Conservation (phyloP, 2,113 vertebrate species). For the Entelurus aequoreus region DNA sequence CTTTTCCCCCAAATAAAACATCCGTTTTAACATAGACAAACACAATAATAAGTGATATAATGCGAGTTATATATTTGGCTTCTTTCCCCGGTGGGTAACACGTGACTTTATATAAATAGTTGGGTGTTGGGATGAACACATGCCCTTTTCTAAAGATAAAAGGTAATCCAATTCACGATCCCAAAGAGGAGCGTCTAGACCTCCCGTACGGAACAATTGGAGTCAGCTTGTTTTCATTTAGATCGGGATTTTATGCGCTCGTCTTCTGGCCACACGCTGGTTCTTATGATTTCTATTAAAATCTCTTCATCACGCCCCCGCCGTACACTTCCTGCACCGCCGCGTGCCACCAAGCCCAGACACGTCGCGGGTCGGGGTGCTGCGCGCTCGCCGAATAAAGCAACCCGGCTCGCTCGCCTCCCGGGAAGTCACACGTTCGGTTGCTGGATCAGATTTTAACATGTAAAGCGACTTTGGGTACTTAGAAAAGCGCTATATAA, state of each 20-base stretch:
- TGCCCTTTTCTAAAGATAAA: conserved; percentile 42
- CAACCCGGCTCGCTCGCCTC: conserved; percentile 9
- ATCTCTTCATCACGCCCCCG: conserved; percentile 59
- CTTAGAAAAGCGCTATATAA: too few species aligned
- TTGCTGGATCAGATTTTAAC: too few species aligned
- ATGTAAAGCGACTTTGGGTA: too few species aligned
- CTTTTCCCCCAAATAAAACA: too few species aligned
- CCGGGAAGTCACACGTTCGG: too few species aligned
- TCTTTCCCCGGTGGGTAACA: too few species aligned
- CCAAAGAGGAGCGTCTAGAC: conserved; percentile 64
- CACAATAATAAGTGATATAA: too few species aligned
- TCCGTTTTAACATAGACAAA: too few species aligned
- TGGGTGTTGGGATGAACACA: background rate
- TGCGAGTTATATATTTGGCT: too few species aligned
- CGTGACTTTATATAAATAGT: too few species aligned
- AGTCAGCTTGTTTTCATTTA: conserved; percentile 78
- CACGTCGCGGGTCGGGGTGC: background rate
- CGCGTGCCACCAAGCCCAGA: conserved; percentile 46
- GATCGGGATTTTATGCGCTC: conserved; percentile 53
- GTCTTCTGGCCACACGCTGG: conserved; percentile 56
- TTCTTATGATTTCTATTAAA: conserved; percentile 79
- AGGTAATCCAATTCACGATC: conserved; percentile 53
- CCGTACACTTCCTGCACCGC: conserved; percentile 62
- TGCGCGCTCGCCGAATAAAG: conserved; percentile 39
- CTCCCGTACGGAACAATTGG: conserved; percentile 63